Evolutionary conservation across 2,888 invertebrate genomes (phyloP), one percentile per base, ranked within the genome.

Genomic region (Camponotus fellah): DNA sequence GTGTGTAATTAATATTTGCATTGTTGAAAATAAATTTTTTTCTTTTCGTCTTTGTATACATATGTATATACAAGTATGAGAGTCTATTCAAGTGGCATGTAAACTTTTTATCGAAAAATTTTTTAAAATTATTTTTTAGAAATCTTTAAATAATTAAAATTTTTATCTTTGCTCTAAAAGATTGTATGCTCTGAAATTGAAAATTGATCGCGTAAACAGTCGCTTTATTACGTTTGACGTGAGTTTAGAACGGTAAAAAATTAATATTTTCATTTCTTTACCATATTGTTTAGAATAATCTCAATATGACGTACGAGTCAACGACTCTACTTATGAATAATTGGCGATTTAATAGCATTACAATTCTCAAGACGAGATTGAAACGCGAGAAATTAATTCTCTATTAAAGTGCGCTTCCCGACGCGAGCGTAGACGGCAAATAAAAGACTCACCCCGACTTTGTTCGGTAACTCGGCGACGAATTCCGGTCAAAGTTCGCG

Each of bases 401-500:
- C 69, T 14, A 43, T 21, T 32, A 34, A 46, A 65, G 46, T 65
- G 0, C 65, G 10, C 60, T 17, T 56, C 14, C 26, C n/a, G 40
- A 40, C 32, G 56, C 66, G 26, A 62, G 74, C 43, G 46, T 43
- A 43, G 71, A 69, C 37, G 43, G 43, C 79, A 79, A 71, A 60
- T 79, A 71, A 79, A 79, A 72, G 79, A 71, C 60, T 71, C 34
- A 26, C 12, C 60, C 12, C 46, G 60, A 72, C 74, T 72, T 53
- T 72, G 79, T 79, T 72, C 79, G 79, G 34, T 60, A 79, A 77
- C 62, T 76, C 81, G 26, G 65, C 81, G 81, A 81, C 76, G 74
- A 75, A 64, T 81, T 81, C 76, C 77, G 40, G 82, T 71, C 65
- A 37, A 65, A 85, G 76, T 84, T 75, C 37, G 75, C 74, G 76